These are phyloP conservation scores for Eueides isabella DNA, from an alignment of 1,140 invertebrate species.

Conservation along the genomic window DNA sequence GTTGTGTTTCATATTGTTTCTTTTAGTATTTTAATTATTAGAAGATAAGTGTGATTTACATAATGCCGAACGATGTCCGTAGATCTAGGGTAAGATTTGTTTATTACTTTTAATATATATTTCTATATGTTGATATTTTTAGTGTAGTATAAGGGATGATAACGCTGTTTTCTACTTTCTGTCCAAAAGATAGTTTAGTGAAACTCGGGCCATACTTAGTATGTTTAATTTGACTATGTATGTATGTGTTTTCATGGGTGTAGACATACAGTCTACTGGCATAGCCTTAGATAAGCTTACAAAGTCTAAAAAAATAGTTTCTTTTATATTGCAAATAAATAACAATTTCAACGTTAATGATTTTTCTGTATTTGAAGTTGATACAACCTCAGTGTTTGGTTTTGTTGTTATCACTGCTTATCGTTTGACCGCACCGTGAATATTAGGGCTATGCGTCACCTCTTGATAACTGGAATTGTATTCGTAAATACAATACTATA, in stretches of 20 bases:
- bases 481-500: too few relatives aligned
- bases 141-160: background rate
- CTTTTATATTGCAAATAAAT: background rate
- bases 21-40: background rate
- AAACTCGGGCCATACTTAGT: too few relatives aligned
- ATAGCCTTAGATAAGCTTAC: background rate
- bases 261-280: background rate
- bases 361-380: background rate
- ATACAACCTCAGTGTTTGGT: background rate
- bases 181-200: too few relatives aligned
- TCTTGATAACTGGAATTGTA: background rate
- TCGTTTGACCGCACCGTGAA: background rate
- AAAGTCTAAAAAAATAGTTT: background rate
- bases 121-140: background rate
- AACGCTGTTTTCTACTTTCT: too few relatives aligned
- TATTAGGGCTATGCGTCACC: conserved; percentile 15
- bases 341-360: background rate
- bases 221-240: too few relatives aligned
- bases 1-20: background rate
- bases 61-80: conserved; percentile 24
- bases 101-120: background rate
- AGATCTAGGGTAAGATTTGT: conserved; percentile 2
- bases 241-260: too few relatives aligned
- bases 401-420: background rate
- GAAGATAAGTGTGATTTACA: background rate